These are phyloP conservation scores for Chymomyza fuscimana DNA, from an alignment of 2,888 invertebrate species.

Conservation along the genomic window DNA sequence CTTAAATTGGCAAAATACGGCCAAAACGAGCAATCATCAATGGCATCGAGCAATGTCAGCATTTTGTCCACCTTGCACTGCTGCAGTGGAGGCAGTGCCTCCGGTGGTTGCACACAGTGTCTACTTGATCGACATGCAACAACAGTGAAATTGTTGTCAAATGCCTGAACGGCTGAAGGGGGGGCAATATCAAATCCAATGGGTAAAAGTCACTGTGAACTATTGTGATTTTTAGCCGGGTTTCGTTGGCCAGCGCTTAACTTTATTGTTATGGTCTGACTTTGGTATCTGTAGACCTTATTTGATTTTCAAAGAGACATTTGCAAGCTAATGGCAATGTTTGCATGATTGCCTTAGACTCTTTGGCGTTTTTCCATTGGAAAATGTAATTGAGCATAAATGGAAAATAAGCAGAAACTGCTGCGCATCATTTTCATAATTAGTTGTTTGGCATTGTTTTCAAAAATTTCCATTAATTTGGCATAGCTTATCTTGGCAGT, in stretches of 20 bases:
- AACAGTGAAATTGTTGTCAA: conserved; percentile 53
- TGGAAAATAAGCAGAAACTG: background rate
- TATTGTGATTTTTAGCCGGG: background rate
- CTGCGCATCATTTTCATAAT: too few species aligned
- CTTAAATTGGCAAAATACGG: conserved; percentile 50
- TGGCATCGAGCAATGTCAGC: conserved; percentile 16
- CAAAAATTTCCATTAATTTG: too few species aligned
- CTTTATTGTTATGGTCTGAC: conserved; percentile 6
- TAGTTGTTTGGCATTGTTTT: too few species aligned
- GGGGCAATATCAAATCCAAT: conserved; percentile 30
- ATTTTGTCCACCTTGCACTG: conserved; percentile 29
- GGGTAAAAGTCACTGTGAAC: conserved; percentile 51
- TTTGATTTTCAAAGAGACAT: background rate
- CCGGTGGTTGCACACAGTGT: conserved; percentile 12
- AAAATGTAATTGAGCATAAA: background rate
- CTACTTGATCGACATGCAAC: conserved; percentile 54
- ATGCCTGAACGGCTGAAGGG: background rate
- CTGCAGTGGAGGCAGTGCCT: background rate
- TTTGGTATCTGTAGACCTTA: background rate
- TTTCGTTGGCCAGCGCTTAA: background rate
- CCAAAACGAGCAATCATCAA: conserved; percentile 5
- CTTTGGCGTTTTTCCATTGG: background rate
- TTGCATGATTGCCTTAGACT: conserved; percentile 4
- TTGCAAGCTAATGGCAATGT: background rate
- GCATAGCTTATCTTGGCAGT: too few species aligned